phyloP scores from a whole-genome alignment of 2,113 vertebrate genomes.

The Bungarus multicinctus region DNA sequence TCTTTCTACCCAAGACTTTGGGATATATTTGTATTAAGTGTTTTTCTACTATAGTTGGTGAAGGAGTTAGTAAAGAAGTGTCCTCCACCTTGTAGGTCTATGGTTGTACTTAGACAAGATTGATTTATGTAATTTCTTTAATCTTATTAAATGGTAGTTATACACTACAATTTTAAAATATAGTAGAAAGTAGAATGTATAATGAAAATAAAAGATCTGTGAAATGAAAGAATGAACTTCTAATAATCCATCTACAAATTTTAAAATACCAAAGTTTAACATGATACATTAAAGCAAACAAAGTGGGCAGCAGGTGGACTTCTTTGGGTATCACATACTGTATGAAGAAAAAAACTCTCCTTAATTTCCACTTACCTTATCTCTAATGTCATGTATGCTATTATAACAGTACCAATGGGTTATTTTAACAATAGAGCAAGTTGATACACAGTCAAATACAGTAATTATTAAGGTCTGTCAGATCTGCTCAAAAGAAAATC shows the following conservation, averaged over 20 bases:
- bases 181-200: not conserved
- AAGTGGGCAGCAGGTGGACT: not conserved
- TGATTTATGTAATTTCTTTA: not conserved
- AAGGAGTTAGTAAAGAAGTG: not conserved
- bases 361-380: not conserved
- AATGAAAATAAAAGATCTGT: not conserved
- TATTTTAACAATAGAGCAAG: not conserved
- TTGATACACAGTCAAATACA: not conserved
- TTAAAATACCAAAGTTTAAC: not conserved
- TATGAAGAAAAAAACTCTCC: not conserved
- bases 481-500: not conserved
- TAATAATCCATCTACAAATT: not conserved
- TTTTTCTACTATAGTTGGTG: not conserved
- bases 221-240: not conserved
- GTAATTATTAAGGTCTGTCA: not conserved
- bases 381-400: not conserved
- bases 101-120: not conserved
- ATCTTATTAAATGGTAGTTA: not conserved
- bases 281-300: not conserved
- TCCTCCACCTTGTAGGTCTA: not conserved
- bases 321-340: not conserved
- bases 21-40: not conserved
- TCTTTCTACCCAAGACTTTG: not conserved
- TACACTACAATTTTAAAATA: not conserved
- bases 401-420: not conserved